Evolutionary conservation across 1,140 invertebrate species (phyloP).

Genomic region (Ditylenchus dipsaci): DNA sequence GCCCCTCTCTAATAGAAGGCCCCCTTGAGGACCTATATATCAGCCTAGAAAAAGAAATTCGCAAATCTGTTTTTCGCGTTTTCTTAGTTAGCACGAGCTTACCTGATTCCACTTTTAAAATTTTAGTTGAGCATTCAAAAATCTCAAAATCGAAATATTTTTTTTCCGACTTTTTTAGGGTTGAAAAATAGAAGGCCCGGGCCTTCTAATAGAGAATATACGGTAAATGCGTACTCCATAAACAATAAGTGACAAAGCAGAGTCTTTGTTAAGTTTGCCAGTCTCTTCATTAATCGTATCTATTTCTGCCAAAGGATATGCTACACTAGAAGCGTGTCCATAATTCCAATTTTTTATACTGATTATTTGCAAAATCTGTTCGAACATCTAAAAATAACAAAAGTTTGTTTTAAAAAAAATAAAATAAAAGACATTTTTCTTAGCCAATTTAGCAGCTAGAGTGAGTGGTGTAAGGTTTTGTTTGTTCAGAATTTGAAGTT

Average conservation of each 20-base stretch:
- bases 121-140: too few relatives aligned
- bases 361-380: constrained; percentile 60
- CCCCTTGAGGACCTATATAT: too few relatives aligned
- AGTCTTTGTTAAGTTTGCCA: constrained; percentile 85
- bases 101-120: too few relatives aligned
- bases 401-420: not conserved
- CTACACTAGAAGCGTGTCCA: constrained; percentile 86
- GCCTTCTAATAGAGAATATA: too few relatives aligned
- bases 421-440: constrained; percentile 62
- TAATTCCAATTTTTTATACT: constrained; percentile 62
- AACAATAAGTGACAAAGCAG: constrained; percentile 91
- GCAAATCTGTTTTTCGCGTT: too few relatives aligned
- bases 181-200: too few relatives aligned
- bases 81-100: too few relatives aligned
- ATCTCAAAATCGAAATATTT: too few relatives aligned
- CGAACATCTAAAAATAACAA: constrained; percentile 81
- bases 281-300: constrained; percentile 88
- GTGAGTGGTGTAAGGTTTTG: constrained; percentile 85
- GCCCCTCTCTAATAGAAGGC: too few relatives aligned
- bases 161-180: too few relatives aligned
- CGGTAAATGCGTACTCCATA: constrained; percentile 67
- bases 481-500: constrained; percentile 76
- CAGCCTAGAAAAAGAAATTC: too few relatives aligned
- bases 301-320: constrained; percentile 88
- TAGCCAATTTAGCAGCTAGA: constrained; percentile 82